These are phyloP conservation scores for Mormyrus proboscirostris DNA, from an alignment of 2,797 vertebrate genomes.

Conservation along the genomic window DNA sequence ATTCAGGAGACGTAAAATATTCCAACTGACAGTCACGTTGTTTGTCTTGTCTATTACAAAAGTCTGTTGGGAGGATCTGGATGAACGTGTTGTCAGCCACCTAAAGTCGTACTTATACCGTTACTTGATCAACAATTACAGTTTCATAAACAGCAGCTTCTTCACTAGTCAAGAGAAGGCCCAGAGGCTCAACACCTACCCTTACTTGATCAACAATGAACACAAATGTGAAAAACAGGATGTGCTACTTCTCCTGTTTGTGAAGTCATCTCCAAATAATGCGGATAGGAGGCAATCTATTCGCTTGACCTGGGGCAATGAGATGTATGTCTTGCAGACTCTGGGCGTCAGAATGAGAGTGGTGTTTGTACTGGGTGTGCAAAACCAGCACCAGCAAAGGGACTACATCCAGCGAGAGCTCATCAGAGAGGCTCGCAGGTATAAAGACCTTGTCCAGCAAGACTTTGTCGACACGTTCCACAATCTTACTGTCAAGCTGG, in stretches of 20 bases:
- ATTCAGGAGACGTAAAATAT: slow-evolving; percentile 69
- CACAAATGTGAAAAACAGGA: slow-evolving; percentile 54
- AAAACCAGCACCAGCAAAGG: slow-evolving; percentile 36
- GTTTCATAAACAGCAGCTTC: slow-evolving; percentile 75
- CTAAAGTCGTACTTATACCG: slow-evolving; percentile 81
- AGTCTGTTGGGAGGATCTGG: slow-evolving; percentile 71
- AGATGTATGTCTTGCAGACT: slow-evolving; percentile 56
- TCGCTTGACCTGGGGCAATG: slow-evolving; percentile 85
- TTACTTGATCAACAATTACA: slow-evolving; percentile 80
- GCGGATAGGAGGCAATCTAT: slow-evolving; percentile 67
- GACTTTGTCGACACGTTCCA: slow-evolving; percentile 86
- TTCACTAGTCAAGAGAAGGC: slow-evolving; percentile 50
- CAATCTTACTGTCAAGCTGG: slow-evolving; percentile 83
- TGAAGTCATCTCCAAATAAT: slow-evolving; percentile 82
- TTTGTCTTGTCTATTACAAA: slow-evolving; percentile 70
- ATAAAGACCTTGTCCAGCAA: slow-evolving; percentile 80
- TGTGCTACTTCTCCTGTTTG: slow-evolving; percentile 78
- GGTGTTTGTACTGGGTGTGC: slow-evolving; percentile 73
- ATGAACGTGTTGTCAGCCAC: slow-evolving; percentile 72
- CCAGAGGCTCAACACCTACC: slow-evolving; percentile 44
- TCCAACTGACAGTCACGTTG: slow-evolving; percentile 69
- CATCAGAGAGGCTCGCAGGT: slow-evolving; percentile 58
- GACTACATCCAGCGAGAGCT: slow-evolving; percentile 56
- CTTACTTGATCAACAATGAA: slow-evolving; percentile 56
- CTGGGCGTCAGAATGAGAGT: slow-evolving; percentile 70